Conservation (phyloP, 2,888 invertebrate species). For the Drosophila anomalipes region DNA sequence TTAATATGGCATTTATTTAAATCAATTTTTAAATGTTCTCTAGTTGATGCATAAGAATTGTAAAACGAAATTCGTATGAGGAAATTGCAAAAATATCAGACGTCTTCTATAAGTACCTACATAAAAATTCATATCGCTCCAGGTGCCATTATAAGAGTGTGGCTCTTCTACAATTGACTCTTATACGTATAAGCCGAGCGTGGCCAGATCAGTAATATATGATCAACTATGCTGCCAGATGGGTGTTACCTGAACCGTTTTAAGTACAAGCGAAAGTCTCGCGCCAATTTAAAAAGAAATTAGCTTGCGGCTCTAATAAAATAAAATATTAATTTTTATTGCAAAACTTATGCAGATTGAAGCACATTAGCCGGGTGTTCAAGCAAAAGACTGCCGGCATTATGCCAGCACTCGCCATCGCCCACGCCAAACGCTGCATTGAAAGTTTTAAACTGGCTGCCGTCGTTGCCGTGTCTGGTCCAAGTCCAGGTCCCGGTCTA, state of each 20-base stretch:
- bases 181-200: neutral
- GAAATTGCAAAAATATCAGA: neutral
- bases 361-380: conserved; percentile 16
- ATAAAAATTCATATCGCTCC: neutral
- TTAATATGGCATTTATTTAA: neutral
- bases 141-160: conserved; percentile 1
- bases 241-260: neutral
- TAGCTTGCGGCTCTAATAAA: neutral
- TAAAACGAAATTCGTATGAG: neutral
- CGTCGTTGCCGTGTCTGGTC: conserved; percentile 26
- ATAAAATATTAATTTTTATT: conserved; percentile 6
- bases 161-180: neutral
- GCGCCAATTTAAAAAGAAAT: conserved; percentile 23
- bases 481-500: conserved; percentile 33
- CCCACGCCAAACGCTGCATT: conserved; percentile 38
- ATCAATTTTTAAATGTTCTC: neutral
- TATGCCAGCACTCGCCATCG: conserved; percentile 15
- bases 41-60: neutral
- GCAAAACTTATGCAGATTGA: neutral
- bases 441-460: conserved; percentile 50
- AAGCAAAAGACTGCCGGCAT: conserved; percentile 24
- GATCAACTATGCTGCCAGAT: neutral
- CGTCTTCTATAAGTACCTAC: neutral
- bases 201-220: conserved; percentile 17
- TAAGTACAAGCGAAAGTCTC: neutral